These are phyloP conservation scores for Tipula vernalis DNA, from an alignment of 2,888 invertebrate genomes.

Conservation along the genomic window DNA sequence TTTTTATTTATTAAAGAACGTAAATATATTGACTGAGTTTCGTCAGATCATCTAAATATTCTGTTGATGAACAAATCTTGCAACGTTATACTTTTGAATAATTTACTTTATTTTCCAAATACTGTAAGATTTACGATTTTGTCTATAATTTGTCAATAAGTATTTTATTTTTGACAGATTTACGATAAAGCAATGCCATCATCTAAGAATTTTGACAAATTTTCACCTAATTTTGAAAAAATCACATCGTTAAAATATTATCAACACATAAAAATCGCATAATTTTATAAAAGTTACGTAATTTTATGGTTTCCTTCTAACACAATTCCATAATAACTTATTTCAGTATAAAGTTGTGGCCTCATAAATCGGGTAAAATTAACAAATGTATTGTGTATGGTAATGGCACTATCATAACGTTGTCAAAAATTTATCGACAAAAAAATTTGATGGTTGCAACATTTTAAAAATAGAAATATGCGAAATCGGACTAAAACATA, in stretches of 20 bases:
- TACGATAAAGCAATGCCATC: background rate
- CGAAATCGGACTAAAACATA: too few species aligned
- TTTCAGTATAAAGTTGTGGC: background rate
- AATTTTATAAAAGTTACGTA: background rate
- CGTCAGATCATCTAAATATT: too few species aligned
- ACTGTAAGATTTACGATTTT: background rate
- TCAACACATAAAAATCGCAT: background rate
- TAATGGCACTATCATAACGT: too few species aligned
- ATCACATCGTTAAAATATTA: background rate
- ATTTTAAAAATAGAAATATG: too few species aligned
- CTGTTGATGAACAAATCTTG: too few species aligned
- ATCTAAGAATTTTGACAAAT: background rate
- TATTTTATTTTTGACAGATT: background rate
- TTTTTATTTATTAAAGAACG: too few species aligned
- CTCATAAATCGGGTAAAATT: background rate
- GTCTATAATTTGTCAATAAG: background rate
- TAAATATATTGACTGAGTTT: too few species aligned
- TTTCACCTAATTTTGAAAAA: background rate
- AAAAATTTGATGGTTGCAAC: too few species aligned
- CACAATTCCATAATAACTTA: background rate
- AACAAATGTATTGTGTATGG: background rate
- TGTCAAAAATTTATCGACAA: too few species aligned
- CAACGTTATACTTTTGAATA: too few species aligned
- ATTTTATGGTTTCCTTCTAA: background rate
- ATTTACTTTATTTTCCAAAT: too few species aligned